Evolutionary conservation across 2,113 vertebrate genomes (phyloP).

Genomic region (Butastur rufipennis): DNA sequence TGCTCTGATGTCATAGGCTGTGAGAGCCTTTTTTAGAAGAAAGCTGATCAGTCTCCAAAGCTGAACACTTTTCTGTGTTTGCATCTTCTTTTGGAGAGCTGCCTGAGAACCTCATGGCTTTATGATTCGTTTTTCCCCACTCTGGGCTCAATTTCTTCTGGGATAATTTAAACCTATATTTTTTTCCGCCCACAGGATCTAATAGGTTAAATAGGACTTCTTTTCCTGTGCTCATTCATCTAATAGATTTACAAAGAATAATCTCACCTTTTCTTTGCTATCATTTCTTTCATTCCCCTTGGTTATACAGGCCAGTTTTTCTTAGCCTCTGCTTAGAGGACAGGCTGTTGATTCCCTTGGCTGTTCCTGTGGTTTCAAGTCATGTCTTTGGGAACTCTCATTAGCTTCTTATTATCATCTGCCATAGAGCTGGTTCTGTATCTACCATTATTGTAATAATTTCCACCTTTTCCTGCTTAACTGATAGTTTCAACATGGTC

Average conservation of each 20-base stretch:
- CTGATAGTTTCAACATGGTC: neutral
- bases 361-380: neutral
- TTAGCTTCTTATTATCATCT: neutral
- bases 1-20: neutral
- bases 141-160: neutral
- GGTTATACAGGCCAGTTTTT: neutral
- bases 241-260: neutral
- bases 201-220: neutral
- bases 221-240: neutral
- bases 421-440: neutral
- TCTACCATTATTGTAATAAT: neutral
- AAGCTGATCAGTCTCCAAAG: neutral
- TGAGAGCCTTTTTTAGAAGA: neutral
- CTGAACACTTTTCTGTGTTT: neutral
- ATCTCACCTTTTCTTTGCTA: neutral
- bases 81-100: neutral
- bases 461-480: neutral
- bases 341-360: neutral
- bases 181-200: neutral
- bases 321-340: neutral
- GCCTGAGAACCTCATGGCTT: neutral
- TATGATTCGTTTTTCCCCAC: neutral
- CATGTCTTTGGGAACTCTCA: neutral
- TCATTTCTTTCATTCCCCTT: neutral
- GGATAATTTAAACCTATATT: neutral